phyloP scores from a whole-genome alignment of 2,113 vertebrate genomes.

The Ptychochromis oligacanthus region DNA sequence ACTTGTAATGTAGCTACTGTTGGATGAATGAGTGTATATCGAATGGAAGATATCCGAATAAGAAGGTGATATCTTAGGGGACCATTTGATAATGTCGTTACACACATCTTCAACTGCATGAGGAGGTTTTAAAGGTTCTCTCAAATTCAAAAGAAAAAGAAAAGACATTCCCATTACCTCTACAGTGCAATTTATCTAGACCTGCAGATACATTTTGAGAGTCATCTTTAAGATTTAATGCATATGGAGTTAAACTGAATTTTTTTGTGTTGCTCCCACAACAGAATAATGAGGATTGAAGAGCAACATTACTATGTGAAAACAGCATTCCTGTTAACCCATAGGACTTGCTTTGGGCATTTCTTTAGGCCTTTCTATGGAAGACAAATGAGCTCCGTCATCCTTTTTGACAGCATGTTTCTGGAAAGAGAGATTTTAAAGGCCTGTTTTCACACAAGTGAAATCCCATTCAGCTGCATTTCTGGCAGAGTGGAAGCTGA shows the following conservation, averaged over 20 bases:
- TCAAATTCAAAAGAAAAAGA: neutral
- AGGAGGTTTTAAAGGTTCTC: neutral
- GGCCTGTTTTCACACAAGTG: neutral
- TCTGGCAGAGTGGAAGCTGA: neutral
- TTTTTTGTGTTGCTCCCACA: neutral
- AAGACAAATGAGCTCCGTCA: neutral
- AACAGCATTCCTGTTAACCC: neutral
- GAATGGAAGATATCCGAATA: slow-evolving; percentile 56
- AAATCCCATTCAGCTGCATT: neutral
- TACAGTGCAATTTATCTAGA: neutral
- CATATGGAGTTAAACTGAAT: neutral
- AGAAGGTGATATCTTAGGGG: slow-evolving; percentile 34
- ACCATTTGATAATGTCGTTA: slow-evolving; percentile 28
- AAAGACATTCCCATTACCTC: neutral
- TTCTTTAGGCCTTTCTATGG: neutral
- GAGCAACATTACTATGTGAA: neutral
- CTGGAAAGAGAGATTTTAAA: neutral
- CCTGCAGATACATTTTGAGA: neutral
- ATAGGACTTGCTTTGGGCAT: neutral
- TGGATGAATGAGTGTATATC: neutral
- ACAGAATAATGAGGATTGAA: neutral
- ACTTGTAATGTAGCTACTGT: neutral
- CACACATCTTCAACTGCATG: slow-evolving; percentile 18
- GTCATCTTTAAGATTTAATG: neutral
- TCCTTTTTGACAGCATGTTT: too few species aligned